These are phyloP conservation scores for Anoura caudifer DNA, from an alignment of 2,113 vertebrate species.

Conservation along the genomic window DNA sequence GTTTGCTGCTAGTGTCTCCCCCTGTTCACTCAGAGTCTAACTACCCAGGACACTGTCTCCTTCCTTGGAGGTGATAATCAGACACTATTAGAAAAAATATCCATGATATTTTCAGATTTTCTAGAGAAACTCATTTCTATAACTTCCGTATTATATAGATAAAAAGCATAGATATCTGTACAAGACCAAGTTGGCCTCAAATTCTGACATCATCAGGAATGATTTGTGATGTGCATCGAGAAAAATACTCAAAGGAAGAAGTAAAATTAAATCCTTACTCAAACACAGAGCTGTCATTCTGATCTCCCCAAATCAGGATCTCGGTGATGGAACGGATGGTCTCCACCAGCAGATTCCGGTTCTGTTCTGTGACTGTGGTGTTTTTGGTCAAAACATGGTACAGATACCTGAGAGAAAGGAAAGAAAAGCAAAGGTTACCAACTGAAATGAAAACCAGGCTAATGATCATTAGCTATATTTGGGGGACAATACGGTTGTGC, in stretches of 20 bases:
- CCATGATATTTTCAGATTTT: neutral
- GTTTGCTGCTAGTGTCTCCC: neutral
- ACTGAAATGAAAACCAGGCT: neutral
- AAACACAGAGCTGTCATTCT: constrained; percentile 99
- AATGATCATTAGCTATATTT: neutral
- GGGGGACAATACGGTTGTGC: neutral
- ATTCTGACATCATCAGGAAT: constrained; percentile 12
- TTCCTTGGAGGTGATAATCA: neutral
- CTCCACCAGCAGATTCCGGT: constrained; percentile 96
- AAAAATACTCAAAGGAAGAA: neutral
- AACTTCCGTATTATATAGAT: neutral
- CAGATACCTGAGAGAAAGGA: constrained; percentile 87
- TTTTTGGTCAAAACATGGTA: constrained; percentile 98
- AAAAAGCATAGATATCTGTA: neutral
- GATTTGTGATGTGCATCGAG: neutral
- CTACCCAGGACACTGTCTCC: neutral
- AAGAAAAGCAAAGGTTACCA: neutral
- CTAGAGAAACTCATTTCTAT: neutral
- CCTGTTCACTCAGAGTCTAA: neutral
- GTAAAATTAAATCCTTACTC: constrained; percentile 86
- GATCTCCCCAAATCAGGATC: constrained; percentile 99
- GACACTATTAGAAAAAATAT: neutral
- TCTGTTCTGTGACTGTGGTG: constrained; percentile 98
- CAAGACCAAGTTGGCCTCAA: neutral
- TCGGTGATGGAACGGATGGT: constrained; percentile 98